Evolutionary conservation across 2,113 vertebrate species (phyloP), one percentile per base, ranked within the genome.

Genomic region (Tragulus kanchil): DNA sequence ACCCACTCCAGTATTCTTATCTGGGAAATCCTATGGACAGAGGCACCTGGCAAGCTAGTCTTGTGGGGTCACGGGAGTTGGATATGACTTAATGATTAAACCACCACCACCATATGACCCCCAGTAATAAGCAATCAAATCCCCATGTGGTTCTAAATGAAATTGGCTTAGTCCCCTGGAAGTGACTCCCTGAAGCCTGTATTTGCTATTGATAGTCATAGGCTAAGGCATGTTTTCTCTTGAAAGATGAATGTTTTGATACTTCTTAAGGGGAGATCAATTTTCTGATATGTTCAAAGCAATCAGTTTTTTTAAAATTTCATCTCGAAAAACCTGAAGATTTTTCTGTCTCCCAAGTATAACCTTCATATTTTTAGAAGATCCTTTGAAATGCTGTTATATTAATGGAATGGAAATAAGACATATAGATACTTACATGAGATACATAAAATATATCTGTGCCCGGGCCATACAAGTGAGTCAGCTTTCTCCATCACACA

Each of bases 321-420:
- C 17, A n/a, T 77, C 50, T 65, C 26, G 65, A 86, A 61, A 10
- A 61, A 25, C 23, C 71, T 50, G 45, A 61, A 75, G 31, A n/a
- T 58, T 89, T 77, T 54, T 6, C 56, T 89, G 7, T 82, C 52
- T 69, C 52, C 62, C 45, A 82, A 89, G 36, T 31, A 85, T 13
- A 69, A 26, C 67, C 9, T 59, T 96, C 14, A 36, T 28, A 17
- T 85, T 69, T 82, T 94, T 77, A 82, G 48, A 92, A 97, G 52
- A 89, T 77, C 73, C 26, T 94, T 85, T 73, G 42, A 75, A 88
- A 75, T 61, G 25, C 23, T 91, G 8, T 36, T 31, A 19, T 19
- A 9, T n/a, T 83, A 91, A 26, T 8, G 91, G 45, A 78, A 45
- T 71, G 23, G 65, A 86, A 90, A 82, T 67, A 56, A 96, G 89